phyloP scores from a whole-genome alignment of 2,888 invertebrate species.

The Lochmaea capreae region DNA sequence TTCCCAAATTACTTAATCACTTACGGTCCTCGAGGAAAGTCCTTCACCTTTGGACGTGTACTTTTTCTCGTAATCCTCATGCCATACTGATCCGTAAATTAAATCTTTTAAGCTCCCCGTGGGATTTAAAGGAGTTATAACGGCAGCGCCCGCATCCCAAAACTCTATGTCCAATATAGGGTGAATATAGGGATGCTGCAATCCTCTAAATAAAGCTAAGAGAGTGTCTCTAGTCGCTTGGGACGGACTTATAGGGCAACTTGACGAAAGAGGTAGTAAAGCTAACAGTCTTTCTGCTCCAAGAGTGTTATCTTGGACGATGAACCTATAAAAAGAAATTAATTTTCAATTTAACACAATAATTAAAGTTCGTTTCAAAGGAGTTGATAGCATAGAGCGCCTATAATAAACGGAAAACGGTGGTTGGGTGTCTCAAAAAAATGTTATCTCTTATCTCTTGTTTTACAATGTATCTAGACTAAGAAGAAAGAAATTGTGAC shows the following conservation, averaged over 20 bases:
- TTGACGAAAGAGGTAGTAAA: slow-evolving; percentile 74
- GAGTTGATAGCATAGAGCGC: too few species aligned
- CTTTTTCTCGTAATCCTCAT: slow-evolving; percentile 67
- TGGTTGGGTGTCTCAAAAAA: too few species aligned
- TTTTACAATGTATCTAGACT: too few species aligned
- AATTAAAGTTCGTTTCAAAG: too few species aligned
- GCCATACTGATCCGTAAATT: slow-evolving; percentile 77
- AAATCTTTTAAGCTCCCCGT: slow-evolving; percentile 90
- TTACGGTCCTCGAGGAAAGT: slow-evolving; percentile 59
- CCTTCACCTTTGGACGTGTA: slow-evolving; percentile 57
- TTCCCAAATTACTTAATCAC: neutral
- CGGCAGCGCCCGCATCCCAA: slow-evolving; percentile 74
- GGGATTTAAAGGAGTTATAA: slow-evolving; percentile 86
- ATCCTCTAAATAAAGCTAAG: slow-evolving; percentile 83
- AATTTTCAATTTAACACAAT: too few species aligned
- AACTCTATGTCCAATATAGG: slow-evolving; percentile 90
- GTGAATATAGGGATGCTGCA: slow-evolving; percentile 94
- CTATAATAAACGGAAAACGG: too few species aligned
- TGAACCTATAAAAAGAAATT: slow-evolving; percentile 68
- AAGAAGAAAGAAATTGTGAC: too few species aligned
- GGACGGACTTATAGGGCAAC: slow-evolving; percentile 74
- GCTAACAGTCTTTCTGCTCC: slow-evolving; percentile 83
- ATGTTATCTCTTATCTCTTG: too few species aligned
- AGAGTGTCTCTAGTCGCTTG: slow-evolving; percentile 76
- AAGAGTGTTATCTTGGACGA: slow-evolving; percentile 83